Conservation (phyloP, 1,140 invertebrate species). For the Wiebesia pumilae region DNA sequence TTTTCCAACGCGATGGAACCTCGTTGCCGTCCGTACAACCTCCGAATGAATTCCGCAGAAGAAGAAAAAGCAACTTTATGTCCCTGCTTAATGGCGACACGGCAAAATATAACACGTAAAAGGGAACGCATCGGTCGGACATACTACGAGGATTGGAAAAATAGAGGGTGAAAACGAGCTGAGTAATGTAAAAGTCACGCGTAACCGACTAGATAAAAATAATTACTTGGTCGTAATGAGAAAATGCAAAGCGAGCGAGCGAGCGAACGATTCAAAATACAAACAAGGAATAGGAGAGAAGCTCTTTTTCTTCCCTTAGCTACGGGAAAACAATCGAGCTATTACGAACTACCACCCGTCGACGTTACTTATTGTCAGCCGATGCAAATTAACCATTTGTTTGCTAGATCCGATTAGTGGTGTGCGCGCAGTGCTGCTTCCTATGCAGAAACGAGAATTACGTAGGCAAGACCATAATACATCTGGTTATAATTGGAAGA, state of each 20-base stretch:
- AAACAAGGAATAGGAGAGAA: background rate
- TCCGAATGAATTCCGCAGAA: background rate
- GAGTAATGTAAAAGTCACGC: background rate
- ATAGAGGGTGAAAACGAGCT: background rate
- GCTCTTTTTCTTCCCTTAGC: background rate
- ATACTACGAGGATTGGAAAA: background rate
- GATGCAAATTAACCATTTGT: conserved; percentile 32
- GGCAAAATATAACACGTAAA: background rate
- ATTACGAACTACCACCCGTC: background rate
- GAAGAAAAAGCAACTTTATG: background rate
- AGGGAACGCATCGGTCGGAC: background rate
- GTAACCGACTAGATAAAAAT: background rate
- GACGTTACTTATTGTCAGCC: conserved; percentile 15
- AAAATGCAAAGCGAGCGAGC: background rate
- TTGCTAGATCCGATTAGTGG: background rate
- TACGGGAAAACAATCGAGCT: background rate
- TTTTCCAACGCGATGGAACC: background rate
- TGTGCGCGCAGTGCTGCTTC: background rate
- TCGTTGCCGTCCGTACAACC: background rate
- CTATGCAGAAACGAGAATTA: background rate
- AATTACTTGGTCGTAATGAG: conserved; percentile 9
- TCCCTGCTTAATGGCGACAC: background rate
- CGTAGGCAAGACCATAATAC: background rate
- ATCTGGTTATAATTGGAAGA: background rate
- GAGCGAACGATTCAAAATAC: background rate